Evolutionary conservation across 35 echinoderm and acorn worm species (phyloP), one percentile per base, ranked within the genome.

Genomic region (Anneissia japonica): DNA sequence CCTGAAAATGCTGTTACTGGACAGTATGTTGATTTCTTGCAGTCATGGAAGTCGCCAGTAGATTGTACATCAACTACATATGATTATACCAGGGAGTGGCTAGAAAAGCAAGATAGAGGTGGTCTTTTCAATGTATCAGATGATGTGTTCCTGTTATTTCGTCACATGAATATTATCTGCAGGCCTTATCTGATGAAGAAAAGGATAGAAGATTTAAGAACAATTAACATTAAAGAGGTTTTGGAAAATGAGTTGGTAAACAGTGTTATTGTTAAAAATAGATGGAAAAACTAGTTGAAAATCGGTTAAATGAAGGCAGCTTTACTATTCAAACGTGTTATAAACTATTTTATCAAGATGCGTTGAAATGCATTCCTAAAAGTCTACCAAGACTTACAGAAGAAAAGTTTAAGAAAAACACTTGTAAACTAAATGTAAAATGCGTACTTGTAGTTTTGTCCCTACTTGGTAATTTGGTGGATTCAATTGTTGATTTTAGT

Each of bases 341-440:
- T 81, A 21, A 81, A 17, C 21, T 81, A 40, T 40, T 81, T 40
- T 38, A 30, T 81, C 19, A 81, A 81, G 31, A 81, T 81, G 79
- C 38, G 79, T 40, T 29, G 38, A 19, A 81, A 81, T 81, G 79
- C 79, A 12, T 81, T 81, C 30, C 30, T 81, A 40, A 81, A 40
- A 38, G 79, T 81, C 10, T 81, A 81, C 30, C 77, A 40, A 26
- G 36, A 81, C 6, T 17, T 28, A 81, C 38, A 37, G 34, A 36
- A 79, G 13, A 40, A 81, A 81, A 81, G 46, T 28, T 4, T 37
- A n/a, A 23, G 4, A 0, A 81, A 81, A 81, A 81, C 38, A 37
- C 21, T 36, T 17, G 79, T 40, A 81, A 81, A 81, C 6, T 81
- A 36, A 0, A 40, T 81, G 79, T 16, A 40, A 38, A 81, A 81